phyloP scores from a whole-genome alignment of 2,113 vertebrate species.

The Litocranius walleri region DNA sequence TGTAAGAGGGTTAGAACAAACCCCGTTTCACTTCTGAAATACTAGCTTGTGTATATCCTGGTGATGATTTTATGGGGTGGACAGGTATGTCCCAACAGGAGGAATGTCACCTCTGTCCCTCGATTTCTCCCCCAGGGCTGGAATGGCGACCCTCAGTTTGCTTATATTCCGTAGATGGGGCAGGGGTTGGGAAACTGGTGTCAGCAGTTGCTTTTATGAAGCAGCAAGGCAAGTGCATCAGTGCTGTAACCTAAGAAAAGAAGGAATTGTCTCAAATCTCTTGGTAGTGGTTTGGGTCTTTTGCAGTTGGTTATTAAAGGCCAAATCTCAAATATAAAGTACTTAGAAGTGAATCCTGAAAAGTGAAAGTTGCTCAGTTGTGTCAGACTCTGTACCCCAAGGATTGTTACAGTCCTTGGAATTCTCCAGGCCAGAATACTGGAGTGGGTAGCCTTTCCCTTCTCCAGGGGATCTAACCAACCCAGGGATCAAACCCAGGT shows the following conservation, averaged over 20 bases:
- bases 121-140: neutral
- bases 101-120: neutral
- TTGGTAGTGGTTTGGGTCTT: neutral
- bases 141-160: too few relatives aligned
- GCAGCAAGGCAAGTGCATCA: too few relatives aligned
- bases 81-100: neutral
- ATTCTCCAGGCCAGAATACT: neutral
- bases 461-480: neutral
- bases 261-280: neutral
- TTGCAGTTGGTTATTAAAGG: neutral
- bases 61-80: neutral
- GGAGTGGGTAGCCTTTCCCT: neutral
- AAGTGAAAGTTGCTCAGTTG: neutral
- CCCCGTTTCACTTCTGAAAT: neutral
- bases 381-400: neutral
- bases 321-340: neutral
- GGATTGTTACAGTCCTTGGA: neutral
- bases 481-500: neutral
- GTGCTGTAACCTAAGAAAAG: neutral
- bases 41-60: neutral
- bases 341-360: neutral
- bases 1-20: neutral
- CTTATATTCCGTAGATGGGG: neutral
- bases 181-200: neutral
- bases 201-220: neutral